Evolutionary conservation across 2,797 vertebrate species (phyloP).

Genomic region (Sebastolobus altivelis): DNA sequence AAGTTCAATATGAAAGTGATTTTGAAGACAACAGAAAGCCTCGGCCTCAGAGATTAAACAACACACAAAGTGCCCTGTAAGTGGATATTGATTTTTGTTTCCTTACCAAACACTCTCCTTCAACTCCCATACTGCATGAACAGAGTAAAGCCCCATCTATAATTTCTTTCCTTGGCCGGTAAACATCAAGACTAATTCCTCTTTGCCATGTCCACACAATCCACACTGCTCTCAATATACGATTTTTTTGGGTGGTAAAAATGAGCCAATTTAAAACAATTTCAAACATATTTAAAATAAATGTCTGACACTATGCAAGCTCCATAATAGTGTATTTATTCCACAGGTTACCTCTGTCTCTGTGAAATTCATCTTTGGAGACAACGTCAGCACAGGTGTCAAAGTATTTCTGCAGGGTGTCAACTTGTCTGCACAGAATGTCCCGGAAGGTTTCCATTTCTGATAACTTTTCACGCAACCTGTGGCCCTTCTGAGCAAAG

Average conservation of each 20-base stretch:
- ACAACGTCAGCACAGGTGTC: slow-evolving; percentile 94
- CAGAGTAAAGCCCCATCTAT: slow-evolving; percentile 4
- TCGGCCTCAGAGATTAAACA: slow-evolving; percentile 32
- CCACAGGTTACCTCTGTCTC: slow-evolving; percentile 90
- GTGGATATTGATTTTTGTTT: slow-evolving; percentile 48
- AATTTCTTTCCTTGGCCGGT: slow-evolving; percentile 6
- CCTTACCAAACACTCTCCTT: slow-evolving; percentile 9
- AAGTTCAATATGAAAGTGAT: slow-evolving; percentile 28
- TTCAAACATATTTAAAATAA: not conserved
- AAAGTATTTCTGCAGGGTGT: slow-evolving; percentile 97
- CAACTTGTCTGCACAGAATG: slow-evolving; percentile 97
- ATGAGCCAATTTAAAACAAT: not conserved
- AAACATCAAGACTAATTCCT: slow-evolving; percentile 11
- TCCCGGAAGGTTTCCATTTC: slow-evolving; percentile 99
- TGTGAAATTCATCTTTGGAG: slow-evolving; percentile 95
- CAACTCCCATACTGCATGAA: slow-evolving; percentile 7
- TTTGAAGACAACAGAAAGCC: slow-evolving; percentile 10
- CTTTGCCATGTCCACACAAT: not conserved
- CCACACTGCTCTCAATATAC: not conserved
- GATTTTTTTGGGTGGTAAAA: not conserved
- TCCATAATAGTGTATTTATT: not conserved
- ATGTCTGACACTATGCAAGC: not conserved
- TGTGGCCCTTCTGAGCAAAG: slow-evolving; percentile 92
- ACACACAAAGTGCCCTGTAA: slow-evolving; percentile 37
- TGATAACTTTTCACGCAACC: slow-evolving; percentile 95